Evolutionary conservation across 2,888 invertebrate species (phyloP).

Genomic region (Drosophila quasianomalipes): DNA sequence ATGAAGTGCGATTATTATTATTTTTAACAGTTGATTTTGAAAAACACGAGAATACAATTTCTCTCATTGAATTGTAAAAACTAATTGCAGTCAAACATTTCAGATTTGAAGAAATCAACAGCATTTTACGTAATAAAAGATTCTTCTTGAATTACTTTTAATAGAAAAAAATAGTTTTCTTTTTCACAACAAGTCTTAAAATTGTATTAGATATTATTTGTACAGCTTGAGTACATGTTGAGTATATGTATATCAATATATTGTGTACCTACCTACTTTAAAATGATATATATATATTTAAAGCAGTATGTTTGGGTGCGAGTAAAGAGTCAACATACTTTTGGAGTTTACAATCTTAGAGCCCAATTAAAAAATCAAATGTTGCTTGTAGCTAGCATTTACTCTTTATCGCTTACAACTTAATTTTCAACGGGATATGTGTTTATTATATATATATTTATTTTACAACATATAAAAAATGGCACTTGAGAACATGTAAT

Average conservation of each 20-base stretch:
- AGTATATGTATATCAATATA: background rate
- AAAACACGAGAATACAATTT: background rate
- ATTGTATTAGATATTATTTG: background rate
- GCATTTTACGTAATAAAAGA: no score
- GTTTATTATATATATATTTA: conserved; percentile 55
- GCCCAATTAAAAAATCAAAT: conserved; percentile 43
- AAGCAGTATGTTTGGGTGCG: background rate
- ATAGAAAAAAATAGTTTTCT: background rate
- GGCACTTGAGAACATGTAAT: conserved; percentile 51
- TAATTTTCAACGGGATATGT: conserved; percentile 68
- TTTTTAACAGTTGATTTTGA: background rate
- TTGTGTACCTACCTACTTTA: background rate
- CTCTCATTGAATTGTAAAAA: background rate
- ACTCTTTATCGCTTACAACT: conserved; percentile 58
- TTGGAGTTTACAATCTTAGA: conserved; percentile 2
- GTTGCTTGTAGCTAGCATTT: conserved; percentile 33
- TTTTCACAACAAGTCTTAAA: background rate
- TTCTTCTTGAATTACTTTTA: background rate
- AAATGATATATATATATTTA: background rate
- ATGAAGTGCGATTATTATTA: conserved; percentile 7
- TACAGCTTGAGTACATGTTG: background rate
- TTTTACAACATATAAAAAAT: conserved; percentile 3
- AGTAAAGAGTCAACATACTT: conserved; percentile 44
- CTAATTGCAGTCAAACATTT: background rate
- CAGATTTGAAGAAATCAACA: background rate